Base-by-base conservation (phyloP, 2,113 vertebrate genomes). In the Cebidichthys violaceus region DNA sequence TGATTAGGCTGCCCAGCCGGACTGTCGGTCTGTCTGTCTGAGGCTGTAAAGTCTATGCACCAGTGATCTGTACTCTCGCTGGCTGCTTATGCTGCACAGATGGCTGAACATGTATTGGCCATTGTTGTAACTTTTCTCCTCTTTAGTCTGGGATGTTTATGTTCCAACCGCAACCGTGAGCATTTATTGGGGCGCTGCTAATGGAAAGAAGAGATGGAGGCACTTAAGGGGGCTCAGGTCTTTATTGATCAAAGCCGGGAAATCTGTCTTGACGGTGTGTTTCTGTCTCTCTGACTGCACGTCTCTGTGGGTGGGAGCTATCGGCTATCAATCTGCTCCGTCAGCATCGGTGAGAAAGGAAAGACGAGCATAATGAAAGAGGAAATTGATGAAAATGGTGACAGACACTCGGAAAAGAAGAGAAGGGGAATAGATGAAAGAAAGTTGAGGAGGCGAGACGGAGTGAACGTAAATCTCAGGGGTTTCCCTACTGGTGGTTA, bases 191-290 rank as follows among this genome's bases (percentile, higher is more conserved):
- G 41, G 22, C 69, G 52, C 69, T 79, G 47, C 29, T 75, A 60
- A 68, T 20, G 15, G 24, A 81, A 84, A 65, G 74, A 60, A 68
- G 64, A 73, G 72, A 76, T 13, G 22, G 59, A 81, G 45, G 15
- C 84, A 59, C 68, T 81, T 78, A 59, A 77, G 50, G 60, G 9
- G 9, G 9, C 65, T 76, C 22, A 69, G 67, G 50, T 81, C 69
- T 84, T 75, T 80, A 86, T 83, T 83, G 89, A 89, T 89, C 70
- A 85, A 84, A 81, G 81, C 73, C 22, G 1, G 35, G 18, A 45
- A 83, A 71, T 85, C 75, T 69, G 54, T 81, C 83, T 84, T 79
- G 68, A 65, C 29, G 54, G 67, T 10, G 10, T 60, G 77, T 82
- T 27, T 86, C 70, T 79, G 41, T 82, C 35, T 66, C 59, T 60